phyloP scores from a whole-genome alignment of 2,113 vertebrate genomes.

The Tragelaphus buxtoni region DNA sequence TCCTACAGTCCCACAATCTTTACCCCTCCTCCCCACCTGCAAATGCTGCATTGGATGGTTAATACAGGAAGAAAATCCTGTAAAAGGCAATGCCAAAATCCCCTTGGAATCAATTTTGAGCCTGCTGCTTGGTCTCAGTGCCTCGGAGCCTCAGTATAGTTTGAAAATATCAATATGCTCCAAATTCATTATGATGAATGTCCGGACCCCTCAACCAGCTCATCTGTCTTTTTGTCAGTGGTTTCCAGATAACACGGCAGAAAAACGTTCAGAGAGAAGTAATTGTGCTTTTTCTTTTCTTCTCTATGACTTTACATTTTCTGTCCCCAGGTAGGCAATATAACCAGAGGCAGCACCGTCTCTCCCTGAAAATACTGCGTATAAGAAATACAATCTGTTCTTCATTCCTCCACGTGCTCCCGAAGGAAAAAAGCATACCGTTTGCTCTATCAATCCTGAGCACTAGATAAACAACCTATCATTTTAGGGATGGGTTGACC shows the following conservation, averaged over 20 bases:
- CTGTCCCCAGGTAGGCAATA: background rate
- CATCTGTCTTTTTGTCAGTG: background rate
- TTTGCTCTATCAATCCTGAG: background rate
- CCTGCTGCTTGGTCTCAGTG: background rate
- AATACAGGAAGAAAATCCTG: background rate
- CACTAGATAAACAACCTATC: background rate
- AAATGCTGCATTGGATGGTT: background rate
- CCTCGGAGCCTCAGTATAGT: background rate
- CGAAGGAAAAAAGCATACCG: background rate
- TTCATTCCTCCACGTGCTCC: background rate
- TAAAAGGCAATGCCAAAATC: background rate
- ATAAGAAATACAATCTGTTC: background rate
- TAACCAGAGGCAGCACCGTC: background rate
- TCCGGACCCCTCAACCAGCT: background rate
- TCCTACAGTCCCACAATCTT: background rate
- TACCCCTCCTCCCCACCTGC: background rate
- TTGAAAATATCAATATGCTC: background rate
- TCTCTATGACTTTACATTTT: background rate
- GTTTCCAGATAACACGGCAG: background rate
- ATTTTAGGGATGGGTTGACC: background rate
- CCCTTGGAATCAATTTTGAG: background rate
- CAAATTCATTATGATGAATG: background rate
- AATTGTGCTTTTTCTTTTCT: background rate
- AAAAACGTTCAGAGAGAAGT: background rate
- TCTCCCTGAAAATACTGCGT: background rate